Base-by-base conservation (phyloP, 2,797 vertebrate genomes). In the Okamejei kenojei region DNA sequence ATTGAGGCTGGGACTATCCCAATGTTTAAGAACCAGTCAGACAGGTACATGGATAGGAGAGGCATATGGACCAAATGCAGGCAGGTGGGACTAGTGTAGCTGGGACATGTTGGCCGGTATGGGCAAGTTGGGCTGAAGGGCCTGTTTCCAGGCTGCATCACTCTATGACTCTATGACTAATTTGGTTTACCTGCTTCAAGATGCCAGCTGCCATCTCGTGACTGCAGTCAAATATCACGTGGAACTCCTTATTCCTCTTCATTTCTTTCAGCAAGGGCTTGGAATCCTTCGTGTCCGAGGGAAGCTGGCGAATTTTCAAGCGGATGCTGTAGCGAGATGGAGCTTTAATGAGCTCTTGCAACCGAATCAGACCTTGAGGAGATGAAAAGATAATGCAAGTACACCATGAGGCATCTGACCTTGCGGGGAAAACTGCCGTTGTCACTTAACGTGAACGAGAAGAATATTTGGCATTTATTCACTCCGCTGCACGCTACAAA, bases 331-430 rank as follows among this genome's bases (percentile, higher is more conserved):
- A 99, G n/a, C 98, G 96, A 86, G 98, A 99, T 21, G 98, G 98
- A 84, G 98, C 98, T 95, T 99, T 99, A 96, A 99, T 99, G 94
- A 99, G 98, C 95, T 99, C 98, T 95, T 99, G 98, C 95, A 99
- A 96, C 94, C 98, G 97, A 96, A 99, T 99, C 94, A 99, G 97
- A 95, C 98, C 98, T 99, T 96, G 93, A 93, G 94, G 95, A 95
- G 26, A 68, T 54, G 54, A 84, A 94, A 95, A 94, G 76, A 93
- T 94, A 93, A 93, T 93, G 0, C 94, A 95, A 80, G 93, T 94
- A 93, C 90, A 92, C 54, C 68, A 74, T 92, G 58, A 92, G 93
- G 90, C 92, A 93, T 71, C 10, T 93, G 21, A 90, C 80, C 32
- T 90, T 61, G 19, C 26, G 74, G 78, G 74, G 91, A 79, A 93